Conservation (phyloP, 2,113 vertebrate species). For the Leuciscus idus region DNA sequence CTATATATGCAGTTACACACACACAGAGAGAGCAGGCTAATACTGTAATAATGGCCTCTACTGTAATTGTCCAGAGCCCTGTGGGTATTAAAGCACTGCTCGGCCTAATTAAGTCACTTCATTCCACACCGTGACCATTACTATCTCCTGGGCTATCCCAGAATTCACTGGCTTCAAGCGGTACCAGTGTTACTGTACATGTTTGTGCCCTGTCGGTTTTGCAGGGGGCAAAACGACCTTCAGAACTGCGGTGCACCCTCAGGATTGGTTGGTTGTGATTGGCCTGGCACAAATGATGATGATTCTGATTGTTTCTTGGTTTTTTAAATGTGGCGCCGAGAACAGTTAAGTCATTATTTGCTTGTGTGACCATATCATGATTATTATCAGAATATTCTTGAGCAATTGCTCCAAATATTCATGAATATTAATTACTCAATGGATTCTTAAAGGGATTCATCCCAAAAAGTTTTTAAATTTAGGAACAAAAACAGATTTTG, state of each 20-base stretch:
- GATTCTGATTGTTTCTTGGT: neutral
- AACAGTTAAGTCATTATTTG: neutral
- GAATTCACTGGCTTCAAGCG: neutral
- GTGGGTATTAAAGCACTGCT: conserved; percentile 31
- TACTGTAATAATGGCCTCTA: conserved; percentile 33
- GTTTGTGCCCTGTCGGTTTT: neutral
- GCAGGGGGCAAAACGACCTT: neutral
- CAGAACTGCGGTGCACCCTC: neutral
- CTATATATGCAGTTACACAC: conserved; percentile 11
- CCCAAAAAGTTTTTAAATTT: too few species aligned
- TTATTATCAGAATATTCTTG: neutral
- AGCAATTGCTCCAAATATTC: neutral
- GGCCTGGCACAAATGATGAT: neutral
- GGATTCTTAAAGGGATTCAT: too few species aligned
- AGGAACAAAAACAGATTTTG: too few species aligned
- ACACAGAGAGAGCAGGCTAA: neutral
- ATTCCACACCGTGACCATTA: neutral
- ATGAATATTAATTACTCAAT: neutral
- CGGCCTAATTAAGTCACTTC: conserved; percentile 39
- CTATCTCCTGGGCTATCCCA: conserved; percentile 35
- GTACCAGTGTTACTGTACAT: neutral
- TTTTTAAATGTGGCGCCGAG: neutral
- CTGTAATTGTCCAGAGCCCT: conserved; percentile 26
- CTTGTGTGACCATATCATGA: neutral
- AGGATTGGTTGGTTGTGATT: neutral